Base-by-base conservation (phyloP, 2,797 vertebrate species). In the Falco berigora region DNA sequence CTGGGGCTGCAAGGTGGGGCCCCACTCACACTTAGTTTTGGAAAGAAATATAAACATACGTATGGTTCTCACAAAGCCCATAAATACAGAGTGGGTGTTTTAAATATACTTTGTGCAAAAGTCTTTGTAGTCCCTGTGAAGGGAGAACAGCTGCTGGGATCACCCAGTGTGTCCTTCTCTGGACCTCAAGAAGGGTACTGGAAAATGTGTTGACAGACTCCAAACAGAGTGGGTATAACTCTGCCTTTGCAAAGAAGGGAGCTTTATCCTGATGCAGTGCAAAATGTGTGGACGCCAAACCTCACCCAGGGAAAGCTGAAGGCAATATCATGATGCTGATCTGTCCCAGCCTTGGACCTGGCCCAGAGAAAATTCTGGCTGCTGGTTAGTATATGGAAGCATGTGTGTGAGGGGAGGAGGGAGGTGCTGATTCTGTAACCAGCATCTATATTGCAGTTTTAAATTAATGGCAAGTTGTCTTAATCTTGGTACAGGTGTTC, bases 381-480 rank as follows among this genome's bases (percentile, higher is more conserved):
- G 49, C 56, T 77, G 61, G 8, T 76, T 71, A 56, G 14, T 24
- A 22, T 27, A 53, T 18, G 40, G 30, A 69, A 74, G n/a, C 3
- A 3, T 56, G 20, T 53, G 19, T 84, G 52, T 34, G 53, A 92
- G 47, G 36, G 19, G 18, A 34, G 81, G 23, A 90, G 25, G 42
- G n/a, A 77, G 38, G 27, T 80, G 38, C 36, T 28, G 27, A 27
- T 89, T 89, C 76, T 87, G 49, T 44, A 95, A 49, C 32, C 74
- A 64, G 47, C 67, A 52, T 71, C 75, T 83, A 36, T 89, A 86
- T 4, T 80, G 53, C 56, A 62, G 24, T 47, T 96, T 87, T 80
- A 80, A 87, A 95, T 91, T 87, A 89, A 88, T 66, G 72, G 53
- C 67, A 62, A 91, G 49, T 92, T 89, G 49, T 82, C 86, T 88